Evolutionary conservation across 2,888 invertebrate genomes (phyloP).

Genomic region (Gryllus longicercus): DNA sequence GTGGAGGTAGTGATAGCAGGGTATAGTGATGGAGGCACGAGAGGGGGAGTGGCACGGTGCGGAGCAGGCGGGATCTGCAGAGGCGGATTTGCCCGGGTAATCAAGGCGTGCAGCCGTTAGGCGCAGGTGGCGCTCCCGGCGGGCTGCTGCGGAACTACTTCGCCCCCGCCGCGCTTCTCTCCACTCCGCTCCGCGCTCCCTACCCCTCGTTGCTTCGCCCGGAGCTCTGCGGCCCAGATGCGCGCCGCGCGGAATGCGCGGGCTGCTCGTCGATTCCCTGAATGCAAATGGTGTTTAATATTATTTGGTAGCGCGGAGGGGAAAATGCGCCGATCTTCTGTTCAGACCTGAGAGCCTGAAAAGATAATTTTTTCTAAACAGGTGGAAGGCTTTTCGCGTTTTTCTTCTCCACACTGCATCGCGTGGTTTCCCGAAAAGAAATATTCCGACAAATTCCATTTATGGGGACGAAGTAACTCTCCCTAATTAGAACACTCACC

Average conservation of each 20-base stretch:
- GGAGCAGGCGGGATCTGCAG: background rate
- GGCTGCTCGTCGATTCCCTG: background rate
- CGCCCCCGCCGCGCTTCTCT: background rate
- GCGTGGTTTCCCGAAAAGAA: no score
- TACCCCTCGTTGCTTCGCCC: background rate
- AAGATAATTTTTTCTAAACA: background rate
- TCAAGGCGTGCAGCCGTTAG: constrained; percentile 22
- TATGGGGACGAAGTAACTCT: no score
- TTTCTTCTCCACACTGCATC: no score
- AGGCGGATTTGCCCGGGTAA: constrained; percentile 3
- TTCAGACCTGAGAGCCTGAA: background rate
- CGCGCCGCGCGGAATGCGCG: background rate
- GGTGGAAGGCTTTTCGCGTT: background rate
- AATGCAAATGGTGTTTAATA: constrained; percentile 17
- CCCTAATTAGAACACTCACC: no score
- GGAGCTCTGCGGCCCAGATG: background rate
- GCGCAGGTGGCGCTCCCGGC: constrained; percentile 23
- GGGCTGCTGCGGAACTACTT: constrained; percentile 12
- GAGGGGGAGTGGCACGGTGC: background rate
- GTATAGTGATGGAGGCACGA: background rate
- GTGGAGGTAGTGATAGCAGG: no score
- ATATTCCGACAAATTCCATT: no score
- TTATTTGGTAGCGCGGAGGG: background rate
- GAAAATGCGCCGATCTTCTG: background rate
- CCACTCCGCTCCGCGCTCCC: background rate